Conservation (phyloP, 23 tunicate species). For the Oikopleura albicans region DNA sequence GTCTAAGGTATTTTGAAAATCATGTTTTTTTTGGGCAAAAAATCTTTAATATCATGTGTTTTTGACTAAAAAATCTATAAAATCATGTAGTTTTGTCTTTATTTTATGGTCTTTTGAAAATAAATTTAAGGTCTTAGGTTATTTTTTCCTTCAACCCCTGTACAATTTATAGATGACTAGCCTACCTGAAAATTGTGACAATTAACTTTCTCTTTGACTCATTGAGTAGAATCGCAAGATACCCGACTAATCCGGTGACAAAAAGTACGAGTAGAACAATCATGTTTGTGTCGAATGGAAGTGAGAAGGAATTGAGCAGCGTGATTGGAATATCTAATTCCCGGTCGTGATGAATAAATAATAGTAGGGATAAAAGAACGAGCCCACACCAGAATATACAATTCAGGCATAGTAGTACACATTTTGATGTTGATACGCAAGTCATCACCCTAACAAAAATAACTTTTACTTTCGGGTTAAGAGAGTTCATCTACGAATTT, state of each 20-base stretch:
- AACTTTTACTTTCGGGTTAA: too few species aligned
- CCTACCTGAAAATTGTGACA: constrained; percentile 6
- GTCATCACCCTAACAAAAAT: neutral
- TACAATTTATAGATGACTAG: too few species aligned
- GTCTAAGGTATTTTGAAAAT: too few species aligned
- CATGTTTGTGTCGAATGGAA: constrained; percentile 4
- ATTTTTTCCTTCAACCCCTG: too few species aligned
- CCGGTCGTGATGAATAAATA: constrained; percentile 14
- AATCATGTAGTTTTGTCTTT: too few species aligned
- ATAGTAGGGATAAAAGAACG: constrained; percentile 7
- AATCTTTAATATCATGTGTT: too few species aligned
- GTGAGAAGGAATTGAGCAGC: neutral
- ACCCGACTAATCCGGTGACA: neutral
- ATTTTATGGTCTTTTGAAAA: too few species aligned
- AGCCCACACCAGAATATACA: neutral
- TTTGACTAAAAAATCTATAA: too few species aligned
- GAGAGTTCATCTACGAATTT: too few species aligned
- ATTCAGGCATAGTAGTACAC: neutral
- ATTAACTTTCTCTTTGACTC: neutral
- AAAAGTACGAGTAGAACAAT: constrained; percentile 8
- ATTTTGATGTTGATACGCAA: neutral
- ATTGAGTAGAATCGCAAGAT: neutral
- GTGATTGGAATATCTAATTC: constrained; percentile 4
- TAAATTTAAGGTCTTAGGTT: too few species aligned
- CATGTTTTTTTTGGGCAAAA: too few species aligned